A percentile compares a stretch with the other conserved stretches of the same genome.
Evolutionary conservation across 2,113 vertebrate species (phyloP).

Genomic region (Tragulus kanchil): DNA sequence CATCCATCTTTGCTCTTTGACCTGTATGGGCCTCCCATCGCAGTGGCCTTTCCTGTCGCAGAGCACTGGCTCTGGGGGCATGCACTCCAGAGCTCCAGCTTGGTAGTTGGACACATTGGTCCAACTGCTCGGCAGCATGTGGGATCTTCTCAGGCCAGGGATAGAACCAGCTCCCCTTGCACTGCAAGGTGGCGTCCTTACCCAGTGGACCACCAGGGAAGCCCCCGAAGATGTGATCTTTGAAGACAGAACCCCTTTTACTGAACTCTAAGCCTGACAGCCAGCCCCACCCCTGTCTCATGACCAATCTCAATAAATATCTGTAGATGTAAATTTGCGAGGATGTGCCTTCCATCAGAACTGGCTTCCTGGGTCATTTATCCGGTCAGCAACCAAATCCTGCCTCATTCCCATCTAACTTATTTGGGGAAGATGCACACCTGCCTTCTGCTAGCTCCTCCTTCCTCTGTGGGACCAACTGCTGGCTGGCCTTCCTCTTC

Average conservation of each 20-base stretch:
- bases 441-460: neutral
- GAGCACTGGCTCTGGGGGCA: too few species aligned
- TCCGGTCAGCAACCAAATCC: neutral
- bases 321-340: neutral
- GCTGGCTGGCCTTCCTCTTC: slow-evolving; percentile 4
- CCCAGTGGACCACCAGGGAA: too few species aligned
- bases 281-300: neutral
- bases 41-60: too few species aligned
- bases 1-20: too few species aligned
- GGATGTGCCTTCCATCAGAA: neutral
- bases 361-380: neutral
- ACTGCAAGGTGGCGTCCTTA: too few species aligned
- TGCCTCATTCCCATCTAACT: neutral
- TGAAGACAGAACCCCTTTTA: neutral
- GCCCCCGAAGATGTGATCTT: neutral
- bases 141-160: too few species aligned
- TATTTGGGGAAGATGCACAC: neutral
- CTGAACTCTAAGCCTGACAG: neutral
- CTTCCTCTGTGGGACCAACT: neutral
- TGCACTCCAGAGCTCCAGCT: too few species aligned
- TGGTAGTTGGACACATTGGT: too few species aligned
- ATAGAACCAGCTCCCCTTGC: too few species aligned
- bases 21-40: too few species aligned
- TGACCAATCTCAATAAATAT: neutral
- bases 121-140: too few species aligned